Percentiles rank a stretch among this genome's conserved stretches.
Conservation (phyloP, 1,140 invertebrate species). For the Neodiprion virginianus region DNA sequence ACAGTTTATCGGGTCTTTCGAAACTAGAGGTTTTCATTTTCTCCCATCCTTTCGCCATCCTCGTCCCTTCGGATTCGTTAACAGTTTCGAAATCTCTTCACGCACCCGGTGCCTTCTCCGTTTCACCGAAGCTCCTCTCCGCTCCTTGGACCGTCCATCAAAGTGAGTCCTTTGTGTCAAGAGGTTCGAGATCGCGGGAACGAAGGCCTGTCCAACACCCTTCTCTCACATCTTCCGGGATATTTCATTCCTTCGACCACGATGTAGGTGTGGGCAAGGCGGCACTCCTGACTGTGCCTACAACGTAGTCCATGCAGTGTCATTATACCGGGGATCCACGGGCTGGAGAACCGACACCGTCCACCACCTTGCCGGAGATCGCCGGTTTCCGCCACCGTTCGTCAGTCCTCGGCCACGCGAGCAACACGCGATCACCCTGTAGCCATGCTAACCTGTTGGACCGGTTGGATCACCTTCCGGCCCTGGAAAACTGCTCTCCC, state of each 20-base stretch:
- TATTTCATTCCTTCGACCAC: neutral
- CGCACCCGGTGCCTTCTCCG: too few species aligned
- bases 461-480: constrained; percentile 24
- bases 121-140: too few species aligned
- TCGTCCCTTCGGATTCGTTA: neutral
- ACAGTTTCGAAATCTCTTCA: neutral
- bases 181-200: constrained; percentile 23
- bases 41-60: neutral
- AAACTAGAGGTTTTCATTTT: neutral
- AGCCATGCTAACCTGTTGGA: constrained; percentile 31
- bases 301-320: neutral
- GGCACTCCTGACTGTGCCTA: too few species aligned
- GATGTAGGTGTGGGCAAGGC: too few species aligned
- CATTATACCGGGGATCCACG: constrained; percentile 4
- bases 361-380: constrained; percentile 11
- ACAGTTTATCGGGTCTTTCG: neutral
- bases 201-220: constrained; percentile 29
- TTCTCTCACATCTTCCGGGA: constrained; percentile 1
- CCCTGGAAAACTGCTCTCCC: neutral
- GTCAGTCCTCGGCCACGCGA: constrained; percentile 55
- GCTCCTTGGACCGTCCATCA: too few species aligned
- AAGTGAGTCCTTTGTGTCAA: too few species aligned
- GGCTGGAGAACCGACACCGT: too few species aligned
- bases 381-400: constrained; percentile 42
- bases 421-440: constrained; percentile 55